Base-by-base conservation (phyloP, 1,140 invertebrate species). In the Drosophila ercepeae region DNA sequence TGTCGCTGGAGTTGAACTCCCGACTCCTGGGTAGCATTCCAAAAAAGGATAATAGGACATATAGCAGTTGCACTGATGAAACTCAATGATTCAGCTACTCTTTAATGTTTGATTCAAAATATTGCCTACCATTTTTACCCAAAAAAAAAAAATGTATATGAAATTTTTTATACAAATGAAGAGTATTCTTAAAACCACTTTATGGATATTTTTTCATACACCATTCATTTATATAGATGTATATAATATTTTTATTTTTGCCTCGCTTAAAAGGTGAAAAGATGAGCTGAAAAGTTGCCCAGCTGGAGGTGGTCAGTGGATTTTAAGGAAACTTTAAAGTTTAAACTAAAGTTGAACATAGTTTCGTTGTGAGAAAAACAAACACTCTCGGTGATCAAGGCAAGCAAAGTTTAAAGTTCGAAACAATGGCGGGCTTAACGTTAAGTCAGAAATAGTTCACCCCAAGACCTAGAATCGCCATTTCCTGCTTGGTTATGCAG, bases 401-500 rank as follows among this genome's bases (percentile, higher is more conserved):
- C 29, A 14, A 32, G 41, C 52, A 11, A 69, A 74, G 68, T 83
- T 78, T 75, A 75, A 72, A 78, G 75, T 75, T 71, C 42, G 42
- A 55, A 71, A 75, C 48, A 83, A 58, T 75, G 63, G 55, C 49
- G 36, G 36, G 63, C 50, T 36, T 50, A 42, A 41, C 6, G 39
- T 44, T 52, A 45, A 67, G 53, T 36, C 45, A 29, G 21, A 50
- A 65, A 59, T 75, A 58, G 34, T 61, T 54, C 13, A 16, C 45
- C 41, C 8, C 16, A n/a, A 11, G 25, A 11, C 64, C 36, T 49
- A 13, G 36, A 44, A 18, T 21, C 18, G 50, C 14, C 23, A 49
- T 59, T 27, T 48, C 52, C 79, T 84, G 76, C 58, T 84, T 84
- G 81, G 53, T 86, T 86, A 84, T 84, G 79, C 79, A 79, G 58